These are phyloP conservation scores for Platycnemis pennipes DNA, from an alignment of 2,888 invertebrate genomes.

Conservation along the genomic window DNA sequence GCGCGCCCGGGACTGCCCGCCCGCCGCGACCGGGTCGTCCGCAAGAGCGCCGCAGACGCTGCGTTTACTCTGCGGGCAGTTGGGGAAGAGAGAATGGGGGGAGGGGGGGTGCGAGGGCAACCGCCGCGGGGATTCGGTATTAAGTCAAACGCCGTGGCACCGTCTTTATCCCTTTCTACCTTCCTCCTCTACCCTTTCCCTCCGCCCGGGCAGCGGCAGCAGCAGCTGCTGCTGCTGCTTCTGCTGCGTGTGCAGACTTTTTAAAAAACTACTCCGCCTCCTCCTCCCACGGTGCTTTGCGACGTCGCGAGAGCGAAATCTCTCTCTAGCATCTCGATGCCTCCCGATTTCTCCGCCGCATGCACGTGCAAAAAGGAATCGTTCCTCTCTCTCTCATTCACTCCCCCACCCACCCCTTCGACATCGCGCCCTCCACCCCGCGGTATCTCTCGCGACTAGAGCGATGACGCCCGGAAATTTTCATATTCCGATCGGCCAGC, in stretches of 20 bases:
- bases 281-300: too few species aligned
- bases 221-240: too few species aligned
- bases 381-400: not conserved
- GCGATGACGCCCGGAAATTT: too few species aligned
- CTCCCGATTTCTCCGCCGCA: not conserved
- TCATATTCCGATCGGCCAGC: too few species aligned
- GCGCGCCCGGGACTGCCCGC: not conserved
- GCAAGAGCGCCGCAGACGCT: too few species aligned
- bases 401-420: not conserved
- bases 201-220: not conserved
- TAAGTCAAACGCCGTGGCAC: not conserved
- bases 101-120: not conserved
- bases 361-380: not conserved
- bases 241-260: not conserved
- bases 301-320: not conserved
- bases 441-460: not conserved
- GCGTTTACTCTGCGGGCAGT: too few species aligned
- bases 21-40: too few species aligned
- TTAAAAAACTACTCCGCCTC: not conserved
- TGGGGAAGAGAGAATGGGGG: too few species aligned
- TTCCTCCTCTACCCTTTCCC: too few species aligned
- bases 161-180: not conserved
- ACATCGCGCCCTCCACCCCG: not conserved
- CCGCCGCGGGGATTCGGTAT: not conserved
- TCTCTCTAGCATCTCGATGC: not conserved